A percentile compares a stretch with the other conserved stretches of the same genome.
phyloP scores from a whole-genome alignment of 1,140 invertebrate species.

The Anadara kagoshimensis region DNA sequence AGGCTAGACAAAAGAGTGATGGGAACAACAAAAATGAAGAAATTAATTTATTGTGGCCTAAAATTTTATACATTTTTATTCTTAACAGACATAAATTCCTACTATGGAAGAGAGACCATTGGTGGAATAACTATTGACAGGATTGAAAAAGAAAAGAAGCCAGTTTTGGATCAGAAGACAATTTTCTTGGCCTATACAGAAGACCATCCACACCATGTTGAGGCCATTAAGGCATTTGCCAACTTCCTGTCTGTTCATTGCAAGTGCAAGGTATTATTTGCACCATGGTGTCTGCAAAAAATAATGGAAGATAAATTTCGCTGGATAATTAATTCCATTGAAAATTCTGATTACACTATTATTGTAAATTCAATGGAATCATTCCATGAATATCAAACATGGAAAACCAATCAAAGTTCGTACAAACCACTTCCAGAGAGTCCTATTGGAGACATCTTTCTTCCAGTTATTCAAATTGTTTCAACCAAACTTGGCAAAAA shows the following conservation, averaged over 20 bases:
- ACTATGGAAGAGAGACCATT: too few relatives aligned
- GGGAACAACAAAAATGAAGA: too few relatives aligned
- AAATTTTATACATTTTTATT: too few relatives aligned
- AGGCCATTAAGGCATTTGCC: conserved; percentile 32
- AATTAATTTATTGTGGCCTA: too few relatives aligned
- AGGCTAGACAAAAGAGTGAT: too few relatives aligned
- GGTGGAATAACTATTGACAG: too few relatives aligned
- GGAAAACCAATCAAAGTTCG: conserved; percentile 15
- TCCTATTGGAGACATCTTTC: conserved; percentile 21
- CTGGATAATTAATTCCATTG: conserved; percentile 29
- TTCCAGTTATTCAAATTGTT: conserved; percentile 17
- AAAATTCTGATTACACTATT: conserved; percentile 22
- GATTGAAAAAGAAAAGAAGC: too few relatives aligned
- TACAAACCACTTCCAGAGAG: conserved; percentile 11
- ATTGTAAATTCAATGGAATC: conserved; percentile 28
- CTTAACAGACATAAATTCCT: too few relatives aligned
- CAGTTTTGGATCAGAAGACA: background rate
- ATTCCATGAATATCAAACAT: conserved; percentile 22
- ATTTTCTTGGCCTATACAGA: conserved; percentile 38
- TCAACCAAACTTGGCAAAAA: conserved; percentile 6
- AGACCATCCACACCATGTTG: conserved; percentile 32
- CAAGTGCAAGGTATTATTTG: conserved; percentile 40
- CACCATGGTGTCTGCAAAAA: conserved; percentile 26
- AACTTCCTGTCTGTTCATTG: conserved; percentile 35
- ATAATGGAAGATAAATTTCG: conserved; percentile 32